Conservation (phyloP, 2,797 vertebrate genomes). For the Chaetophractus vellerosus region DNA sequence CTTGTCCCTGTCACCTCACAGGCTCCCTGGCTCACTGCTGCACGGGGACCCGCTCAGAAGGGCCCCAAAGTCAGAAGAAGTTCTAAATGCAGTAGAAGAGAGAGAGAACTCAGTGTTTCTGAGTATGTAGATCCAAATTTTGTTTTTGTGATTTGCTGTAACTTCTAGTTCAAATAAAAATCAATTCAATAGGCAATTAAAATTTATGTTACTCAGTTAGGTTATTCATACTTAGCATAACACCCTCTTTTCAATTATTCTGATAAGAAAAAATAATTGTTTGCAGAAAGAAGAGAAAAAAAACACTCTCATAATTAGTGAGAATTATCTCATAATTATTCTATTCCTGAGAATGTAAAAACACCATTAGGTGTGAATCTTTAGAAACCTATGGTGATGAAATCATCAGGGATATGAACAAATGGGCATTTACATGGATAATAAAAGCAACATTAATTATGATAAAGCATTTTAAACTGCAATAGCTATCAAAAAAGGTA, state of each 20-base stretch:
- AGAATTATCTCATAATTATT: not conserved
- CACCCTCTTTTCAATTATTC: not conserved
- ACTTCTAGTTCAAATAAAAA: not conserved
- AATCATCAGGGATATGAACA: constrained; percentile 1
- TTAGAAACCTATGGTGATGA: not conserved
- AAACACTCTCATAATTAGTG: not conserved
- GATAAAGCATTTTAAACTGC: not conserved
- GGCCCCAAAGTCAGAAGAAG: not conserved
- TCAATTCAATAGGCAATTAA: not conserved
- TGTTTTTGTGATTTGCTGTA: not conserved
- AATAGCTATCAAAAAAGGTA: not conserved
- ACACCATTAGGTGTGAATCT: not conserved
- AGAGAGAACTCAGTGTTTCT: not conserved
- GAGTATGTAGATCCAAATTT: not conserved
- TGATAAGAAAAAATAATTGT: not conserved
- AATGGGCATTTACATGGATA: not conserved
- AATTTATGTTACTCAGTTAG: not conserved
- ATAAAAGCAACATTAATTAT: not conserved
- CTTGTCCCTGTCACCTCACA: fast-evolving
- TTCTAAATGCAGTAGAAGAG: not conserved
- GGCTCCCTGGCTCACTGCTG: fast-evolving
- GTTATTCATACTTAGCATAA: not conserved
- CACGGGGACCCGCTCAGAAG: fast-evolving
- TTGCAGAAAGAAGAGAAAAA: not conserved
- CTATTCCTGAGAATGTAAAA: not conserved